Base-by-base conservation (phyloP, 2,888 invertebrate species). In the Diaphora mendica region DNA sequence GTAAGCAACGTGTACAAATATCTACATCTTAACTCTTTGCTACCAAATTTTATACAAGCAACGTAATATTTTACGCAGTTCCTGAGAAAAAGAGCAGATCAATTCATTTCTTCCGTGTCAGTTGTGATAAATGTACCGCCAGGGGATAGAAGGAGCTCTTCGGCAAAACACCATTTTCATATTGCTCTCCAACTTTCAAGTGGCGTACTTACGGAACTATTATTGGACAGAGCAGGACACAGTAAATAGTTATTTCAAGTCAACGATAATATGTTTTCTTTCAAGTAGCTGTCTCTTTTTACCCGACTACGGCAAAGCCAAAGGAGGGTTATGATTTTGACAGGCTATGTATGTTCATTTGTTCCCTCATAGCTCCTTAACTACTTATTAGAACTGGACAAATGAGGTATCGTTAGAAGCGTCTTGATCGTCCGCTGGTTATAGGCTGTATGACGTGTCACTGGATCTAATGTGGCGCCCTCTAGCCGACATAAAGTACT, bases 51-150 rank as follows among this genome's bases (percentile, higher is more conserved):
- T 23, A 67, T 23, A 17, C 0, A 39, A 39, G 0, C 39, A 39
- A 39, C 42, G 44, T 17, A 44, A n/a, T 59, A 71, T 66, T 55
- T 42, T 66, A 66, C 20, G 8, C 42, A 55, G 39, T 39, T n/a
- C 26, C 17, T 8, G 20, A 33, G 30, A 66, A 23, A 48, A 48
- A 64, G 44, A 70, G 17, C 42, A 51, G 65, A 66, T 59, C 66
- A 71, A 71, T 71, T 71, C 59, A 23, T 66, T 59, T 55, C 65
- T 59, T 71, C 55, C 55, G 35, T 66, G 65, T 66, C 71, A 42
- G 66, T 11, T 35, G 20, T 59, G 65, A 71, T 59, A 59, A 67
- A 71, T 67, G 30, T 26, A 42, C 20, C 59, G 23, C 66, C 13
- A 13, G 42, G 44, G 71, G n/a, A 71, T 55, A 59, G 17, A 33